Evolutionary conservation across 1,140 invertebrate species (phyloP).

Genomic region (Drosophila ambigua): DNA sequence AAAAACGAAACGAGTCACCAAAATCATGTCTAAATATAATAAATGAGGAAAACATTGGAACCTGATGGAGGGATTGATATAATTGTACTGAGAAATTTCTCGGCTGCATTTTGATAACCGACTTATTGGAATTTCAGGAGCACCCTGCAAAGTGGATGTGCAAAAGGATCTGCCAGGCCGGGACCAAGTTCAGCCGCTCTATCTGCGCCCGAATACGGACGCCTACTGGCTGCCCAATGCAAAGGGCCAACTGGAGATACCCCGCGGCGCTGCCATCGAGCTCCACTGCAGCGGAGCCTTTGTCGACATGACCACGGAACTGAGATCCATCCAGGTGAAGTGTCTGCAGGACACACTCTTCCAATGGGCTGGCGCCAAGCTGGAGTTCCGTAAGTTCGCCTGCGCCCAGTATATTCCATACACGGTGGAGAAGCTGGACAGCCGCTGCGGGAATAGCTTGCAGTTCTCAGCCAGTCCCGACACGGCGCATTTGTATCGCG

Average conservation of each 20-base stretch:
- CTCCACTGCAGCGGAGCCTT: conserved; percentile 58
- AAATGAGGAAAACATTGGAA: no score
- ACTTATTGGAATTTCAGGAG: conserved; percentile 25
- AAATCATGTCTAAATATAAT: no score
- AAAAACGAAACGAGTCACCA: no score
- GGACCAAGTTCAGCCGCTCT: conserved; percentile 61
- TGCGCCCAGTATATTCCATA: conserved; percentile 49
- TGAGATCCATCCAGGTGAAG: conserved; percentile 36
- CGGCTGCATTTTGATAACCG: neutral
- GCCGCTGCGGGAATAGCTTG: conserved; percentile 30
- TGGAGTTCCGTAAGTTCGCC: conserved; percentile 56
- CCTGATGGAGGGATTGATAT: no score
- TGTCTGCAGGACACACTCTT: conserved; percentile 64
- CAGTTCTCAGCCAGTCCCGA: neutral
- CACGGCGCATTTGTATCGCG: conserved; percentile 54
- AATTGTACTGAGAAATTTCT: no score
- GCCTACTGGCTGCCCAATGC: conserved; percentile 68
- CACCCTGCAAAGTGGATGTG: conserved; percentile 58
- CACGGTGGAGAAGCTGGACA: conserved; percentile 45
- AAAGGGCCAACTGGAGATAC: conserved; percentile 53
- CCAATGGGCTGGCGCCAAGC: conserved; percentile 43
- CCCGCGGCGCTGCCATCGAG: conserved; percentile 60
- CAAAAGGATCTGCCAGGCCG: conserved; percentile 56
- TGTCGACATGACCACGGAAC: conserved; percentile 25
- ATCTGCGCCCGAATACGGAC: conserved; percentile 52